Conservation (phyloP, 2,888 invertebrate species). For the Anthrax anthrax region DNA sequence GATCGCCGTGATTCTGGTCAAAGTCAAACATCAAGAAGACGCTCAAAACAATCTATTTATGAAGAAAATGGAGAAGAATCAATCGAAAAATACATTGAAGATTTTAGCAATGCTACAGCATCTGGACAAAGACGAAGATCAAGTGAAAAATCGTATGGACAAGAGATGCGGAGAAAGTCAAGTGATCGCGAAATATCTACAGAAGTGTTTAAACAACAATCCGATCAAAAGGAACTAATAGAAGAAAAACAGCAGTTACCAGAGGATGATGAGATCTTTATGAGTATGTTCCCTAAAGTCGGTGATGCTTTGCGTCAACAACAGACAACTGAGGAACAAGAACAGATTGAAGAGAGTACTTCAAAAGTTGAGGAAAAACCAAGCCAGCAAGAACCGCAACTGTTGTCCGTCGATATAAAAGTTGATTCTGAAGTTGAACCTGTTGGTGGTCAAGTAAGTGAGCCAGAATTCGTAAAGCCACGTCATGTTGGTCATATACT, state of each 20-base stretch:
- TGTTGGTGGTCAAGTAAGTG: not conserved
- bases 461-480: not conserved
- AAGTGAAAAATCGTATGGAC: conserved; percentile 3
- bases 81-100: conserved; percentile 7
- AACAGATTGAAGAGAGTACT: not conserved
- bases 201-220: not conserved
- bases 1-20: not conserved
- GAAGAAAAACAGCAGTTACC: not conserved
- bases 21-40: not conserved
- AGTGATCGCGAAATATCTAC: not conserved
- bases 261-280: conserved; percentile 10
- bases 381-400: conserved; percentile 3
- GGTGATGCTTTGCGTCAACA: conserved; percentile 16
- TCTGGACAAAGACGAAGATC: conserved; percentile 3
- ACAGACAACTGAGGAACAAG: conserved; percentile 10
- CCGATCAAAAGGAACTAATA: not conserved
- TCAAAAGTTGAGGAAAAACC: not conserved
- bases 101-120: conserved; percentile 5
- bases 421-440: not conserved
- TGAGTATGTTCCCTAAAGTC: conserved; percentile 18
- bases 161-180: not conserved
- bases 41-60: not conserved
- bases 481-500: conserved; percentile 11
- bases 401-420: conserved; percentile 10
- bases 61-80: conserved; percentile 3